Conservation (phyloP, 2,113 vertebrate genomes). For the Scophthalmus maximus region DNA sequence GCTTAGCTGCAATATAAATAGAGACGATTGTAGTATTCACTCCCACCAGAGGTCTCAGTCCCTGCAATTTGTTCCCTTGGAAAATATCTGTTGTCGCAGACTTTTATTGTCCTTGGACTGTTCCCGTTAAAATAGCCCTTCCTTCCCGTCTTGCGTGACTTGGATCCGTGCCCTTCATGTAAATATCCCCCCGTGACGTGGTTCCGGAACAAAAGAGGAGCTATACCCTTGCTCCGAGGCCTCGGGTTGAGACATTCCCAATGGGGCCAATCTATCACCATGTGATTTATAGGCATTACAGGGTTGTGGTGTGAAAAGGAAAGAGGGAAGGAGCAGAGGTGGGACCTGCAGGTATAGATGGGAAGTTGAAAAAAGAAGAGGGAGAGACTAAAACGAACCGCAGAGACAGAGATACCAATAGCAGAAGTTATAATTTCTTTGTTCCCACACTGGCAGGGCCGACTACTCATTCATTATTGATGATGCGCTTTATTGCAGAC, state of each 20-base stretch:
- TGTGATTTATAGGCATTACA: conserved; percentile 73
- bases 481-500: conserved; percentile 33
- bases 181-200: conserved; percentile 63
- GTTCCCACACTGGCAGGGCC: neutral
- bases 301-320: neutral
- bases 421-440: neutral
- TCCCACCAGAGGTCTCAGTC: conserved; percentile 52
- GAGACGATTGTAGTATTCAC: conserved; percentile 43
- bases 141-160: conserved; percentile 49
- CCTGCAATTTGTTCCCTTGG: conserved; percentile 63
- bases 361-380: neutral
- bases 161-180: conserved; percentile 70
- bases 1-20: conserved; percentile 53
- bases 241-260: conserved; percentile 63
- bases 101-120: conserved; percentile 65
- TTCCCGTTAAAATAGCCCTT: conserved; percentile 40
- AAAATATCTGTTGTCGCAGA: conserved; percentile 57
- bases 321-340: neutral
- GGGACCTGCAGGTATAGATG: neutral
- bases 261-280: conserved; percentile 67
- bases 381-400: neutral
- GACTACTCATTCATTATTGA: conserved; percentile 23
- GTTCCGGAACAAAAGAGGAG: conserved; percentile 61
- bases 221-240: conserved; percentile 63
- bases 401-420: neutral